Percentiles rank a stretch among this genome's conserved stretches.
Evolutionary conservation across 2,113 vertebrate genomes (phyloP).

Genomic region (Mirza zaza): DNA sequence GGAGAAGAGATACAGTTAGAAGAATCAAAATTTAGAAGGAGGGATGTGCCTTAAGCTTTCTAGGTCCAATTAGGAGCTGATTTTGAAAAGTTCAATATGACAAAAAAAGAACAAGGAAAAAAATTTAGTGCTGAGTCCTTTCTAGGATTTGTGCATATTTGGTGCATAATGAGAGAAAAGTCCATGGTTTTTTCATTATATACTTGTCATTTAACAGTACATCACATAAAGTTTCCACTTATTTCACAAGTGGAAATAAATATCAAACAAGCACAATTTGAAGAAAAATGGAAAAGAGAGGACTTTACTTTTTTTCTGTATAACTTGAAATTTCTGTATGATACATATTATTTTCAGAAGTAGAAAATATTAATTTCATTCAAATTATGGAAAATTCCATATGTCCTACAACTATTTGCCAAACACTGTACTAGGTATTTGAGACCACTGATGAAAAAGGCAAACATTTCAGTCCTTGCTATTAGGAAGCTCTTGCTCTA

Average conservation of each 20-base stretch:
- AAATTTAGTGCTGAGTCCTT: neutral
- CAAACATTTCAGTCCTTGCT: neutral
- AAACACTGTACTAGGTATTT: neutral
- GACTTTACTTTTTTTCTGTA: neutral
- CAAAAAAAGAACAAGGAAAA: neutral
- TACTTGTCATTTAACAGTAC: neutral
- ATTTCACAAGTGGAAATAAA: slow-evolving; percentile 6
- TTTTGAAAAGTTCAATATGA: neutral
- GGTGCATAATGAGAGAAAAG: neutral
- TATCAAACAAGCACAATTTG: neutral
- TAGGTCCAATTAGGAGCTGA: neutral
- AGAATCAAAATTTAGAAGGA: neutral
- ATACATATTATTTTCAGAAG: neutral
- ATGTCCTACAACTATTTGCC: neutral
- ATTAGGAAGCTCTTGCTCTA: neutral
- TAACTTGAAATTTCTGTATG: neutral
- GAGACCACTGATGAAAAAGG: neutral
- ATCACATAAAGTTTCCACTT: neutral
- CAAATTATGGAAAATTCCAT: neutral
- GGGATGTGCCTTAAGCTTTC: neutral
- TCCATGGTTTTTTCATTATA: neutral
- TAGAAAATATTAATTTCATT: neutral
- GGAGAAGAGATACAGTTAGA: neutral
- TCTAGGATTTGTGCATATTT: neutral
- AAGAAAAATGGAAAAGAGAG: neutral